These are phyloP conservation scores for Mus caroli DNA, from an alignment of 2,797 vertebrate species.

Conservation along the genomic window DNA sequence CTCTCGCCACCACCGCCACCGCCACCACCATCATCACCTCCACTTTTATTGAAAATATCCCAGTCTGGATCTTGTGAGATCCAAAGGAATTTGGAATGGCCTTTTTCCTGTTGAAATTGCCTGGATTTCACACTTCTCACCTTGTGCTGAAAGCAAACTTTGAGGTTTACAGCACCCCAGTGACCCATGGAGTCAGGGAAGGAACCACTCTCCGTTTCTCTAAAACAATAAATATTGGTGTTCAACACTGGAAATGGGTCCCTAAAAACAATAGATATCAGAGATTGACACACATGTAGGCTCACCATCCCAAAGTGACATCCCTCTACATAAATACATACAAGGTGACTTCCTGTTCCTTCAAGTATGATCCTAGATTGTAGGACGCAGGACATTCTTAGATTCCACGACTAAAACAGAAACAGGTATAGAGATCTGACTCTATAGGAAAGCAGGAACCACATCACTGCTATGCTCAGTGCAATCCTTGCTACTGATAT, in stretches of 20 bases:
- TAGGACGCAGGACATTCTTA: background rate
- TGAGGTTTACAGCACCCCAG: conserved; percentile 35
- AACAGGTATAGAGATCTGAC: background rate
- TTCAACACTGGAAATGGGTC: conserved; percentile 54
- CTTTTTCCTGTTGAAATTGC: background rate
- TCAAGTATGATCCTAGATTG: conserved; percentile 24
- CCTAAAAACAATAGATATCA: conserved; percentile 33
- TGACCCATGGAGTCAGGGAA: conserved; percentile 42
- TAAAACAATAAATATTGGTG: conserved; percentile 32
- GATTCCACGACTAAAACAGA: background rate
- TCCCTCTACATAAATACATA: background rate
- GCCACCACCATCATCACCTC: too few relatives aligned
- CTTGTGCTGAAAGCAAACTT: conserved; percentile 1
- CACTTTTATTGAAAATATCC: background rate
- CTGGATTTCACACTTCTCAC: background rate
- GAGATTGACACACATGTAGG: conserved; percentile 35
- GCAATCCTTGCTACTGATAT: background rate
- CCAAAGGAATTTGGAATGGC: conserved; percentile 10
- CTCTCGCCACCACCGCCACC: background rate
- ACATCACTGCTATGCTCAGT: background rate
- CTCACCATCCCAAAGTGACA: conserved; percentile 46
- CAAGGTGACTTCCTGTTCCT: conserved; percentile 1
- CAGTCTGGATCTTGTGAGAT: background rate
- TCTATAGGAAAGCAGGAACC: background rate
- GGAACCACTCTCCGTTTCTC: background rate